Evolutionary conservation across 2,797 vertebrate species (phyloP), one percentile per base, ranked within the genome.

Genomic region (Danio aesculapii): DNA sequence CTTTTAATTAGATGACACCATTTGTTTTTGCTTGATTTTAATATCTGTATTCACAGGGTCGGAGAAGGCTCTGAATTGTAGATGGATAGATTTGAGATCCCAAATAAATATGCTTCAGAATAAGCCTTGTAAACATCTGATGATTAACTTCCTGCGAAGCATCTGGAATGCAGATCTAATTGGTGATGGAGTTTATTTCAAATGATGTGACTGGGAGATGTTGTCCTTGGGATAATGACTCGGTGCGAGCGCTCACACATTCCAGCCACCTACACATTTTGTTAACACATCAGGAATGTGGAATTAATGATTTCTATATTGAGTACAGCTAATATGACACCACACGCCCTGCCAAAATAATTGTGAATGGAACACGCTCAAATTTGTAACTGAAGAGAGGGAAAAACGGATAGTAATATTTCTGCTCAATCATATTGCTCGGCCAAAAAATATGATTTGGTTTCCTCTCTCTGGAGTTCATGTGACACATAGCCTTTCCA

Each of bases 221-320:
- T 47, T 69, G 62, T 57, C 50, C 52, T 63, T 72, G 43, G 39
- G 30, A 77, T 84, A 68, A 71, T 57, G 50, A 57, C 71, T 74
- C 52, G 6, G 13, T n/a, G 61, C n/a, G 49, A 81, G 39, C 62
- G 55, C 46, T 61, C 74, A 44, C 16, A 39, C 82, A 80, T 84
- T 82, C 83, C 79, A 63, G 46, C 70, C 82, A 77, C 79, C 62
- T 84, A 64, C 81, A 77, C 76, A 68, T 70, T 75, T 75, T 73
- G 64, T 50, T 78, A 86, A 73, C 59, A 75, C 55, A 72, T 83
- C 53, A 67, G 81, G 81, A 84, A 84, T 84, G 85, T 79, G 62
- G 62, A 77, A 73, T 72, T 85, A 73, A 61, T 67, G 14, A 67
- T 75, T 80, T 70, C 73, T 82, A 64, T 73, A 79, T 63, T 14